These are phyloP conservation scores for Chrysocyon brachyurus DNA, from an alignment of 2,797 vertebrate species.

Conservation along the genomic window DNA sequence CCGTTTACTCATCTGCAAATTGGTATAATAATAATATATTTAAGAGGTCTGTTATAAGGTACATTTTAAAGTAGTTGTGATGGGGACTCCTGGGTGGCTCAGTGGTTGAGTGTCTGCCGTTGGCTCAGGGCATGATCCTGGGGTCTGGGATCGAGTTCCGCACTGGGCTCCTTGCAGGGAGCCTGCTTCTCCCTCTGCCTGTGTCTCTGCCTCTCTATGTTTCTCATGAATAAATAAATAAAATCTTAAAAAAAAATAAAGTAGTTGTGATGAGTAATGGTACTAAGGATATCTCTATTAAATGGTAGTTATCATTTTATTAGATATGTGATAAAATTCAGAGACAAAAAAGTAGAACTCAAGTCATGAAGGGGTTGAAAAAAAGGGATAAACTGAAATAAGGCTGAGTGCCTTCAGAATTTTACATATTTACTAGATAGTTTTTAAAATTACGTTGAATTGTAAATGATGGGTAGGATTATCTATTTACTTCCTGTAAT, in stretches of 20 bases:
- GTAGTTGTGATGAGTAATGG: background rate
- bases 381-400: background rate
- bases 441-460: background rate
- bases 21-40: background rate
- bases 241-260: background rate
- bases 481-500: constrained; percentile 1
- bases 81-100: background rate
- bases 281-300: background rate
- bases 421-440: constrained; percentile 27
- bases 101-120: no score
- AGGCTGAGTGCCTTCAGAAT: background rate
- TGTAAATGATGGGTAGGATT: background rate
- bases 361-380: background rate
- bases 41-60: background rate
- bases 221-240: no score
- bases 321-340: background rate
- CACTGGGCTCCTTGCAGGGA: no score
- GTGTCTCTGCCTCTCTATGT: no score
- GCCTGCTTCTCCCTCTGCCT: no score
- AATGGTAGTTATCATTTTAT: background rate
- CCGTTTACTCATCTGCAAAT: background rate
- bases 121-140: no score
- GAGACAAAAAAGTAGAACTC: background rate
- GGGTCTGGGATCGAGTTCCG: no score
- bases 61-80: background rate